Evolutionary conservation across 2,888 invertebrate genomes (phyloP).

Genomic region (Esperia sulphurella): DNA sequence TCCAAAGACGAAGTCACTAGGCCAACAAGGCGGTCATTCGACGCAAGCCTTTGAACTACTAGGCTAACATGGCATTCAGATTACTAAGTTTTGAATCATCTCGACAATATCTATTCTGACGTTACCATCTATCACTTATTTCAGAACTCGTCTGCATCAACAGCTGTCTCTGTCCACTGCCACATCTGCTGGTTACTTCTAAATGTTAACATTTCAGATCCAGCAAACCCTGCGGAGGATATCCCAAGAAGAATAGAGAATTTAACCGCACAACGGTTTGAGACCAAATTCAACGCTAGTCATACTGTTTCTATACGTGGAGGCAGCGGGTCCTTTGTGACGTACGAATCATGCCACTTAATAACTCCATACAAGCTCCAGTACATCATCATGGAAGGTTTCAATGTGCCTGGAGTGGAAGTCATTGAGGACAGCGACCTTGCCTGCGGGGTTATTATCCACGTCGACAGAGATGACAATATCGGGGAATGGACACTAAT

Average conservation of each 20-base stretch:
- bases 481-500: constrained; percentile 56
- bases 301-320: background rate
- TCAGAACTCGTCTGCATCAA: too few species aligned
- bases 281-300: constrained; percentile 19
- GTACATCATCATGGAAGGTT: constrained; percentile 33
- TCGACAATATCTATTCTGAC: too few species aligned
- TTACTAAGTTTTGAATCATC: too few species aligned
- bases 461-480: constrained; percentile 30
- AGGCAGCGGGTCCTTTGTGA: background rate
- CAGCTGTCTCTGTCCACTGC: too few species aligned
- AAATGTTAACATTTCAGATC: constrained; percentile 30
- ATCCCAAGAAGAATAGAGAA: constrained; percentile 23
- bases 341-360: constrained; percentile 42
- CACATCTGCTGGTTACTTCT: too few species aligned
- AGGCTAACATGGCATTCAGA: too few species aligned
- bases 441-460: constrained; percentile 42
- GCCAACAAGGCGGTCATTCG: too few species aligned
- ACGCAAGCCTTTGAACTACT: too few species aligned
- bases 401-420: constrained; percentile 33
- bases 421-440: constrained; percentile 23
- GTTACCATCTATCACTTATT: too few species aligned
- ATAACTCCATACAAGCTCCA: constrained; percentile 39
- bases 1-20: too few species aligned
- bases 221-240: constrained; percentile 21
- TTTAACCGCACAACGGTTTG: constrained; percentile 11